Base-by-base conservation (phyloP, 2,797 vertebrate genomes). In the Diplodus sargus region DNA sequence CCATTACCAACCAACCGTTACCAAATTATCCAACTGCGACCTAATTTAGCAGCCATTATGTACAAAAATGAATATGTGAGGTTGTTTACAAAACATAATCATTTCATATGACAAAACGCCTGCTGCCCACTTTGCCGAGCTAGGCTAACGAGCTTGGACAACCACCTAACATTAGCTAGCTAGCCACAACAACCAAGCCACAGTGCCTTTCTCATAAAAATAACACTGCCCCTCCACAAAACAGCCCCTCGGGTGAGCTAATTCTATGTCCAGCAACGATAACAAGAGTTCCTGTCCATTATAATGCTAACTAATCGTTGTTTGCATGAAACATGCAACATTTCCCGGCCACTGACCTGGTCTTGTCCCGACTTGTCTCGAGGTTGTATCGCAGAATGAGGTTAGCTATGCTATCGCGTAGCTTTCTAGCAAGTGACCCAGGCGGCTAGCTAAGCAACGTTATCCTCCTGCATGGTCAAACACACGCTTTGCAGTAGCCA, bases 361-460 rank as follows among this genome's bases (percentile, higher is more conserved):
- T 95, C 94, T 94, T 92, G 92, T 95, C 93, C 94, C 94, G 95
- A 95, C 95, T 95, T 90, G 95, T 95, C 94, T 95, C 94, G 94
- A 95, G 93, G 94, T 94, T 95, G 92, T 92, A 94, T 93, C 92
- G 93, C 88, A 90, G 94, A 94, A 85, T 93, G 91, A 92, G 90
- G 88, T 90, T 90, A 89, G 91, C 91, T 88, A 74, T 67, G 92
- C 86, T 93, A 86, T 73, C 79, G 43, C 77, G 88, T 89, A 91
- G 88, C 90, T 90, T 89, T 85, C 88, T 89, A 92, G 84, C 89
- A 84, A 87, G 69, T 70, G 86, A 87, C 74, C 89, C 77, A 82
- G 87, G 43, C 43, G 1, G 43, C 43, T 15, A 45, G 43, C 43
- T 90, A 34, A 90, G 84, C 87, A 84, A 72, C 83, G 87, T 71